These are phyloP conservation scores for Pluvialis apricaria DNA, from an alignment of 2,113 vertebrate genomes.

Conservation along the genomic window DNA sequence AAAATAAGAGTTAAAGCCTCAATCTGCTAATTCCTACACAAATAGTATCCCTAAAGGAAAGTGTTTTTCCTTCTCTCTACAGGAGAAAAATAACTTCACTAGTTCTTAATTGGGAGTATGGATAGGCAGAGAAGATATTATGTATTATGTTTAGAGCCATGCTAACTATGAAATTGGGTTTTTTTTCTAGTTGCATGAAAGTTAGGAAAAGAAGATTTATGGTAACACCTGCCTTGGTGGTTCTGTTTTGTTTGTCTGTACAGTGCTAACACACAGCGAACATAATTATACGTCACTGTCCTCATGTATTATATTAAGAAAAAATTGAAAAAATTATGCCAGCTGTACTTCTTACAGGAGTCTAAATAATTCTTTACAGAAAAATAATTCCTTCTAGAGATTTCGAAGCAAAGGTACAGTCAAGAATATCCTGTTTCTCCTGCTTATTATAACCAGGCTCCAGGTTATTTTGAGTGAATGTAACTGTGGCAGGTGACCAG, in stretches of 20 bases:
- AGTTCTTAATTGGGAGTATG: not conserved
- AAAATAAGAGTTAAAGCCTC: not conserved
- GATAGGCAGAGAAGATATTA: not conserved
- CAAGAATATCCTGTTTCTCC: not conserved
- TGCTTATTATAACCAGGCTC: not conserved
- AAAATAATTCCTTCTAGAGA: not conserved
- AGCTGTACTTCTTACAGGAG: not conserved
- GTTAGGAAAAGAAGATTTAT: not conserved
- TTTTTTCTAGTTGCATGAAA: not conserved
- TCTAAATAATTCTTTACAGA: not conserved
- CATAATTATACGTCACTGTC: not conserved
- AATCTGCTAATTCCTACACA: not conserved
- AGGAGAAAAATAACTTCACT: not conserved
- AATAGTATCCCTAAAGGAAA: not conserved
- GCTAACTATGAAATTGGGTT: not conserved
- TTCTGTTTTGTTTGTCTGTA: not conserved
- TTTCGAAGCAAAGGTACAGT: not conserved
- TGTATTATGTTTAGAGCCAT: not conserved
- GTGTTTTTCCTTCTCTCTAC: accelerated
- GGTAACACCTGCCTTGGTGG: not conserved
- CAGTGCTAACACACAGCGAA: not conserved
- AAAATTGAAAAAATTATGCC: not conserved
- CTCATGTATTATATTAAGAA: not conserved
- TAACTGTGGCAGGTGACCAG: not conserved
- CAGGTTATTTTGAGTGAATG: not conserved